These are phyloP conservation scores for Campoletis sonorensis DNA, from an alignment of 1,140 invertebrate genomes.

Conservation along the genomic window DNA sequence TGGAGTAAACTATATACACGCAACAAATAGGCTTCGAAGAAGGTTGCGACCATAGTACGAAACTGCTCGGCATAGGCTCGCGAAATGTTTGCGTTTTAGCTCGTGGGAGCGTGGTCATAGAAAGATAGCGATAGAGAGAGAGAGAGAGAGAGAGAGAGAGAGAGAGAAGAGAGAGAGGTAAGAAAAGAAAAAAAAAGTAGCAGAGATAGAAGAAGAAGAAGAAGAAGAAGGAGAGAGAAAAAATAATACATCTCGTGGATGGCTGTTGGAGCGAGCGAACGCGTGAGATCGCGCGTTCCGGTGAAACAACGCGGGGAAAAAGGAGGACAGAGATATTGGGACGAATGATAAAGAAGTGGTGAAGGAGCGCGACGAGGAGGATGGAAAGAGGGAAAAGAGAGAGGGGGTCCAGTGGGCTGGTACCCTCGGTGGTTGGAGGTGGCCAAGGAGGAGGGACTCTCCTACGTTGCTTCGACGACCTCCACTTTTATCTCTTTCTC, in stretches of 20 bases:
- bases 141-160: constrained; percentile 18
- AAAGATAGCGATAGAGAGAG: not conserved
- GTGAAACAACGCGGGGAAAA: constrained; percentile 11
- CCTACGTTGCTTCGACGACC: constrained; percentile 47
- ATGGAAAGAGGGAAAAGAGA: constrained; percentile 55
- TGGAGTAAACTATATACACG: not conserved
- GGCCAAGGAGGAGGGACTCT: constrained; percentile 75
- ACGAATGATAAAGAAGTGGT: constrained; percentile 35
- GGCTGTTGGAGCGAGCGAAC: constrained; percentile 20
- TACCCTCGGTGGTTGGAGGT: constrained; percentile 73
- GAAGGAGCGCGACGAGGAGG: constrained; percentile 60
- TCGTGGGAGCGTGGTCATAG: constrained; percentile 3
- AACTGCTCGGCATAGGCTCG: not conserved
- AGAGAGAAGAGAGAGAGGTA: not conserved
- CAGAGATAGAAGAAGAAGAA: not conserved
- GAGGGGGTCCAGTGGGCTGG: constrained; percentile 75
- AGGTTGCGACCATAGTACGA: constrained; percentile 5
- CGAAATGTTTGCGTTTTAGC: not conserved
- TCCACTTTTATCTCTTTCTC: constrained; percentile 26
- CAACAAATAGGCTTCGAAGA: constrained; percentile 17
- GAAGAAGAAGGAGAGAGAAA: constrained; percentile 39
- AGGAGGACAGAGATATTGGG: not conserved
- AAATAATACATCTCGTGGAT: not conserved
- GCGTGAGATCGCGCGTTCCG: constrained; percentile 12
- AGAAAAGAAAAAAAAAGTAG: constrained; percentile 17